These are phyloP conservation scores for Mugil cephalus DNA, from an alignment of 2,113 vertebrate species.

Conservation along the genomic window DNA sequence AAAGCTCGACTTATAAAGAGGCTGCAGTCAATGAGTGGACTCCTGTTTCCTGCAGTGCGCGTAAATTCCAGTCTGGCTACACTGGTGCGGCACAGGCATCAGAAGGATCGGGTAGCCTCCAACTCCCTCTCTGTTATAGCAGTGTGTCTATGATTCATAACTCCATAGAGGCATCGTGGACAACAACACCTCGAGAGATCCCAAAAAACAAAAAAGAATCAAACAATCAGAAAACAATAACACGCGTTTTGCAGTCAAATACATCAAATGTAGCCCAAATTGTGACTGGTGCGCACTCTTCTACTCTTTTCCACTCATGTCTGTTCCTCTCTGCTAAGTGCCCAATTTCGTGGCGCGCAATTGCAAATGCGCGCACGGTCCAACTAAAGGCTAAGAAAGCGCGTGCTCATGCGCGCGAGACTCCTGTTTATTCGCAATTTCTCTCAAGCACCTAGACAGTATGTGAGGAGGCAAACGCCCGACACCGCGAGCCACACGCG, in stretches of 20 bases:
- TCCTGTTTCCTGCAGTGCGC: slow-evolving; percentile 76
- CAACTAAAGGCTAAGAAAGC: slow-evolving; percentile 13
- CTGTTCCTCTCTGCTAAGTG: neutral
- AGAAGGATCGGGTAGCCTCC: slow-evolving; percentile 45
- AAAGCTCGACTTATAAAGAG: slow-evolving; percentile 36
- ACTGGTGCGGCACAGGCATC: slow-evolving; percentile 54
- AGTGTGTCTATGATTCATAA: slow-evolving; percentile 47
- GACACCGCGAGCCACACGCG: slow-evolving; percentile 30
- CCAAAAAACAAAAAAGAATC: too few species aligned
- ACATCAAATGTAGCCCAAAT: neutral
- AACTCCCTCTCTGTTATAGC: slow-evolving; percentile 48
- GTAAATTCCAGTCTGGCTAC: slow-evolving; percentile 66
- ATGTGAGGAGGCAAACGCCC: slow-evolving; percentile 10
- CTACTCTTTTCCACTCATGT: fast-evolving
- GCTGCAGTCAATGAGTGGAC: slow-evolving; percentile 73
- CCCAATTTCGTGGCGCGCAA: slow-evolving; percentile 10
- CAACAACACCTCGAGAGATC: slow-evolving; percentile 34
- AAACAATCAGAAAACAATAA: too few species aligned
- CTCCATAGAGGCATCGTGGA: slow-evolving; percentile 35
- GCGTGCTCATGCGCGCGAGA: slow-evolving; percentile 11
- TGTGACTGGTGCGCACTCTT: slow-evolving; percentile 35
- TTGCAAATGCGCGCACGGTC: slow-evolving; percentile 12
- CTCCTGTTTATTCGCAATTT: slow-evolving; percentile 11
- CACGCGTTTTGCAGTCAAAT: slow-evolving; percentile 19
- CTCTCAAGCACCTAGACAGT: neutral